Conservation (phyloP, 2,797 vertebrate species). For the Coendou prehensilis region DNA sequence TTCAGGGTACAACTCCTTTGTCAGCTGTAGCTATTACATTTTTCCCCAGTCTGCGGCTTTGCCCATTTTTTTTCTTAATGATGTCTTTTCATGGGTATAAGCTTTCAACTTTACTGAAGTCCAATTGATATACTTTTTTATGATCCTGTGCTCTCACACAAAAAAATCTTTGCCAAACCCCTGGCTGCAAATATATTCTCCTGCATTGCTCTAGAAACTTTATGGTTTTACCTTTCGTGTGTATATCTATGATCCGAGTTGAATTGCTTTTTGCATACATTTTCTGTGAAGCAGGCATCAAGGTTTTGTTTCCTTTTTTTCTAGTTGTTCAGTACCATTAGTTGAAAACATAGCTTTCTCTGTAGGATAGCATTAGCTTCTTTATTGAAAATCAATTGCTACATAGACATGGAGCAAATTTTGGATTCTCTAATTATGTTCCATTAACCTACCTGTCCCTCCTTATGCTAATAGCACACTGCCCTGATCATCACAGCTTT, state of each 20-base stretch:
- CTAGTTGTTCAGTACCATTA: background rate
- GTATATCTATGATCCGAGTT: background rate
- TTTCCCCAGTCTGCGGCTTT: background rate
- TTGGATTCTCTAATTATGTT: background rate
- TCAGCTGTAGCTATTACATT: background rate
- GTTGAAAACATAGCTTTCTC: background rate
- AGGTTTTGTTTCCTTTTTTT: background rate
- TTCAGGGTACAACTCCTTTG: background rate
- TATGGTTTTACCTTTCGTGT: background rate
- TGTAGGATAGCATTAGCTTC: background rate
- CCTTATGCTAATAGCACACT: too few species aligned
- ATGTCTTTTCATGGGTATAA: background rate
- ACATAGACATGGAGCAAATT: background rate
- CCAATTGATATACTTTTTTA: background rate
- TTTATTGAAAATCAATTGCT: slow-evolving; percentile 24
- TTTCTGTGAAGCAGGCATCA: background rate
- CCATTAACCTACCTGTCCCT: background rate
- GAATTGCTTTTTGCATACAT: background rate
- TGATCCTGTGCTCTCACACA: background rate
- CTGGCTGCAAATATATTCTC: background rate
- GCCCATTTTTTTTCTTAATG: background rate
- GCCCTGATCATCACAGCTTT: background rate
- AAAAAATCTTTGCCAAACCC: background rate
- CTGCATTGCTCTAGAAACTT: background rate
- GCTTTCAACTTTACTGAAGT: background rate